Percentiles rank a stretch among this genome's conserved stretches.
Evolutionary conservation across 2,113 vertebrate genomes (phyloP).

Genomic region (Circaetus cinerascens): DNA sequence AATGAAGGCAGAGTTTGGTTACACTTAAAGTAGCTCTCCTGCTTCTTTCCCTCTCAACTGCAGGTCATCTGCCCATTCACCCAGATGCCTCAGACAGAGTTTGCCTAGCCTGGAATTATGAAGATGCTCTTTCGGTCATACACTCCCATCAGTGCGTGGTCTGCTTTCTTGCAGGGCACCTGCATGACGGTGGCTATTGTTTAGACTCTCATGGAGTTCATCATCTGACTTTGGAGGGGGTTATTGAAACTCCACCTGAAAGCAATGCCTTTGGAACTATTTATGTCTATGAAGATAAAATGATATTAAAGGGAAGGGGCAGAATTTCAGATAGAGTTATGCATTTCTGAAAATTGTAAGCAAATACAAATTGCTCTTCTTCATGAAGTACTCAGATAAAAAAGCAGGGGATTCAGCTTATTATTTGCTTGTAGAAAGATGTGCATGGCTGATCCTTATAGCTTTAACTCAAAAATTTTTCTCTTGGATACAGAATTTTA

Average conservation of each 20-base stretch:
- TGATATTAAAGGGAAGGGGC: constrained; percentile 87
- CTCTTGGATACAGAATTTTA: background rate
- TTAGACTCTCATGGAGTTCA: constrained; percentile 82
- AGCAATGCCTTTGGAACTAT: constrained; percentile 86
- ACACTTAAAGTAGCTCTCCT: background rate
- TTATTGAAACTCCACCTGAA: constrained; percentile 87
- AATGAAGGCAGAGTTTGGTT: background rate
- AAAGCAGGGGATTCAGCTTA: background rate
- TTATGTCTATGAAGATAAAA: constrained; percentile 84
- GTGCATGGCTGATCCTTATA: background rate
- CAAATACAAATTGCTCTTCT: background rate
- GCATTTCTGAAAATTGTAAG: constrained; percentile 31
- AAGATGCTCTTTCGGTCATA: constrained; percentile 76
- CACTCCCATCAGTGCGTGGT: constrained; percentile 84
- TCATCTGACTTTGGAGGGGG: constrained; percentile 85
- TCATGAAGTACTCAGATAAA: background rate
- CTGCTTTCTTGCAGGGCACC: constrained; percentile 88
- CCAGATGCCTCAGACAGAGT: constrained; percentile 73
- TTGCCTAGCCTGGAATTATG: constrained; percentile 90
- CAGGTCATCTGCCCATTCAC: constrained; percentile 91
- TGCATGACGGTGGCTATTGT: constrained; percentile 85
- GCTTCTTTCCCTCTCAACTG: background rate
- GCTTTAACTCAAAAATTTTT: background rate
- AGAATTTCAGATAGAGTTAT: constrained; percentile 80
- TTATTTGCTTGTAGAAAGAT: background rate